These are phyloP conservation scores for Gymnopithys bicolor DNA, from an alignment of 2,797 vertebrate genomes.

Conservation along the genomic window DNA sequence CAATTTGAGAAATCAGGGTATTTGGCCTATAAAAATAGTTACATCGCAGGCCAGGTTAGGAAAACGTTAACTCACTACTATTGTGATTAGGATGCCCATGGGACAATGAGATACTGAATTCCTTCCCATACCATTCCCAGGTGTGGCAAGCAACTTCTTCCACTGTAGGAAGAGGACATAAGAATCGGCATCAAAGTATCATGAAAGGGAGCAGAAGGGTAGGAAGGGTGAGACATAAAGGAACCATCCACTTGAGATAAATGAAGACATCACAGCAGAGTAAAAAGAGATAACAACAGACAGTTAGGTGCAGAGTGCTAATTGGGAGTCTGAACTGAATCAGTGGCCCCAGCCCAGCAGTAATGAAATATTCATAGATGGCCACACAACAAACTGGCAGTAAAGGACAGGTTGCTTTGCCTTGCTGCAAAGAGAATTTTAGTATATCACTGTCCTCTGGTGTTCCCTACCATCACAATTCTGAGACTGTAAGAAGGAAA, in stretches of 20 bases:
- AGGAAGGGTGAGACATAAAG: conserved; percentile 36
- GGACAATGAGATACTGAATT: neutral
- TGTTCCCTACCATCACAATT: neutral
- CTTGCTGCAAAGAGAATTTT: neutral
- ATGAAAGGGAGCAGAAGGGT: neutral
- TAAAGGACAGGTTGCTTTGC: conserved; percentile 38
- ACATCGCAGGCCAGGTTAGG: neutral
- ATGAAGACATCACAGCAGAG: conserved; percentile 67
- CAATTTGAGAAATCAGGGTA: neutral
- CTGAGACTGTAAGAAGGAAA: neutral
- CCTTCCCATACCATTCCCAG: neutral
- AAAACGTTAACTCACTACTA: neutral
- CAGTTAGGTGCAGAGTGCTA: conserved; percentile 69
- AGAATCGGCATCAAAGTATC: neutral
- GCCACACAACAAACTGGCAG: conserved; percentile 44
- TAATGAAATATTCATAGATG: conserved; percentile 66
- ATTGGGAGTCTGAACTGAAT: conserved; percentile 70
- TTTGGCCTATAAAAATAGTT: neutral
- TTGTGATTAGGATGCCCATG: neutral
- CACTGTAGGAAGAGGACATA: neutral
- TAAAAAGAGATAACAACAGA: conserved; percentile 68
- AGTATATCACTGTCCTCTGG: neutral
- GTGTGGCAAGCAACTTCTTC: neutral
- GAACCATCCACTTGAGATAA: conserved; percentile 45
- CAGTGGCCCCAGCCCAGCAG: conserved; percentile 51